Evolutionary conservation across 53 echinoderm and acorn worm species (phyloP), one percentile per base, ranked within the genome.

Genomic region (Henricia sp.): DNA sequence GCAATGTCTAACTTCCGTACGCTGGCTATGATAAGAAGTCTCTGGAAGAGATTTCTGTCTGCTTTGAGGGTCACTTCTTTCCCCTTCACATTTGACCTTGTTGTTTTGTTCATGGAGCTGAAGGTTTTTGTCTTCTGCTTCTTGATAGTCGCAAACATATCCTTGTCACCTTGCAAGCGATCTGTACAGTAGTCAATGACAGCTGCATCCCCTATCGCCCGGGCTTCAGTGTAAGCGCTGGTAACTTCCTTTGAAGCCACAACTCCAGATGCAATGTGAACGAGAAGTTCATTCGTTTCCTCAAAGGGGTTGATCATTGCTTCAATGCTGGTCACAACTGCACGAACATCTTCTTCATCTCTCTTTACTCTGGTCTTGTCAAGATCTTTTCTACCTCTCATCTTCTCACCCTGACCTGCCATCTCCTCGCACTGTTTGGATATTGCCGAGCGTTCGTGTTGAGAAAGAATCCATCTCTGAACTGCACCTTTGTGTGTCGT

Each of bases 281-380:
- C 40, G 35, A 83, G 36, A 20, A 90, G 58, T 2, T 76, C 70
- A 52, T 84, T 84, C 8, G 67, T 70, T 16, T 34, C 9, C n/a
- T 48, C 71, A 67, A 91, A 91, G 23, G 91, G 91, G 64, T 91
- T 82, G 8, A 51, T 68, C 77, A 92, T 75, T 37, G 37, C 82
- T 42, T 48, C 66, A 2, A 85, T 43, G 36, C 54, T 71, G 17
- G 26, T 25, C 16, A 52, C 60, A 25, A 83, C 48, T 26, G 34
- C 32, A 0, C 50, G 2, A 11, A 89, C 54, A 66, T 83, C 83
- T 17, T 58, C 1, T 20, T 66, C 1, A 37, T 89, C 89, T 33
- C 67, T 36, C 30, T 17, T 66, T 54, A 83, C 73, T 13, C 84
- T 21, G 37, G 51, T 71, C 48, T 71, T 56, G 2, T 16, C 38